phyloP scores from a whole-genome alignment of 2,797 vertebrate genomes.

The Anabacerthia variegaticeps region DNA sequence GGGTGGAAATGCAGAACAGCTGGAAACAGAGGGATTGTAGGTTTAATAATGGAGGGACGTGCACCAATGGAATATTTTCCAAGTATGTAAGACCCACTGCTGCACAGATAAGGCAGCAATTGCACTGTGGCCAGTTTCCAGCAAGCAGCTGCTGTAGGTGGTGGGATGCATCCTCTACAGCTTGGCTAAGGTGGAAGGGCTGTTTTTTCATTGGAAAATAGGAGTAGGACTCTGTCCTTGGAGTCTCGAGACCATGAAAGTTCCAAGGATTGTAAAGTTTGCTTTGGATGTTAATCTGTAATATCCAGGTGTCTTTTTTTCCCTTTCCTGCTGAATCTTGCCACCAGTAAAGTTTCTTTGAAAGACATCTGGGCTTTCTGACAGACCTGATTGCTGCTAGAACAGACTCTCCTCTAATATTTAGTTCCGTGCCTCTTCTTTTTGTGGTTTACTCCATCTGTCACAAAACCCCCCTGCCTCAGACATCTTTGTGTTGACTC shows the following conservation, averaged over 20 bases:
- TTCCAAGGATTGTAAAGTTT: background rate
- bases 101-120: background rate
- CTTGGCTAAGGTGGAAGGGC: background rate
- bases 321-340: background rate
- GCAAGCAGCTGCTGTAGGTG: background rate
- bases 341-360: background rate
- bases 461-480: background rate
- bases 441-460: background rate
- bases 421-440: background rate
- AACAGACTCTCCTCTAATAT: background rate
- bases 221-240: background rate
- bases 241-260: background rate
- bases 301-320: background rate
- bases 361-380: background rate
- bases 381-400: background rate
- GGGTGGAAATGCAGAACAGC: background rate
- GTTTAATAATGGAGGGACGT: background rate
- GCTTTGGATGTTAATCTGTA: background rate
- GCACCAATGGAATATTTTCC: background rate
- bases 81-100: background rate
- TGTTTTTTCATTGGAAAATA: background rate
- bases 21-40: background rate
- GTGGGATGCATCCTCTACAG: background rate
- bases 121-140: background rate
- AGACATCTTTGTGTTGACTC: background rate